These are phyloP conservation scores for Dysdera silvatica DNA, from an alignment of 1,140 invertebrate genomes.

Conservation along the genomic window DNA sequence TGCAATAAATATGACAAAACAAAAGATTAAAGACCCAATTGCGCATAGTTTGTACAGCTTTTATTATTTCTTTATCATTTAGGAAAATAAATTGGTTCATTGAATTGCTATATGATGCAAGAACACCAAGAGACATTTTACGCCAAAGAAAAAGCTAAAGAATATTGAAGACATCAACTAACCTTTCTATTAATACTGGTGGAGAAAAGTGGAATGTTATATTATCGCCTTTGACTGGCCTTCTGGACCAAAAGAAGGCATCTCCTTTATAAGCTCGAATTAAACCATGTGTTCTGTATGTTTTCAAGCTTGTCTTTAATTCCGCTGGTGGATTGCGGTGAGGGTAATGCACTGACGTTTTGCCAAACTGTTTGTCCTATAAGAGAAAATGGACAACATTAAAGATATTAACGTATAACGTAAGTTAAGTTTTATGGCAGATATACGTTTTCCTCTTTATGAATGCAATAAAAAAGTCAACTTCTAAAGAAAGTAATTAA, in stretches of 20 bases:
- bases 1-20: no score
- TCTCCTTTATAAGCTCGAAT: conserved; percentile 77
- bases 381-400: conserved; percentile 8
- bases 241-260: conserved; percentile 84
- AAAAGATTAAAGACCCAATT: no score
- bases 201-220: conserved; percentile 71
- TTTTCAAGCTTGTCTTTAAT: conserved; percentile 66
- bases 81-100: no score
- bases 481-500: background rate
- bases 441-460: background rate
- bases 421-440: background rate
- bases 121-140: no score
- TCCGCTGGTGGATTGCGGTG: conserved; percentile 55
- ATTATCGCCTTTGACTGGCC: conserved; percentile 72
- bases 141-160: no score
- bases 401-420: no score
- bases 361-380: conserved; percentile 85
- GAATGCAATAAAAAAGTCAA: background rate
- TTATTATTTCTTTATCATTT: no score
- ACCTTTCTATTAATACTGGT: conserved; percentile 58
- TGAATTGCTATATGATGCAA: no score
- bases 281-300: conserved; percentile 74
- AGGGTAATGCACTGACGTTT: conserved; percentile 67
- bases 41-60: no score
- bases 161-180: background rate